Conservation (phyloP, 2,113 vertebrate genomes). For the Hyperoodon ampullatus region DNA sequence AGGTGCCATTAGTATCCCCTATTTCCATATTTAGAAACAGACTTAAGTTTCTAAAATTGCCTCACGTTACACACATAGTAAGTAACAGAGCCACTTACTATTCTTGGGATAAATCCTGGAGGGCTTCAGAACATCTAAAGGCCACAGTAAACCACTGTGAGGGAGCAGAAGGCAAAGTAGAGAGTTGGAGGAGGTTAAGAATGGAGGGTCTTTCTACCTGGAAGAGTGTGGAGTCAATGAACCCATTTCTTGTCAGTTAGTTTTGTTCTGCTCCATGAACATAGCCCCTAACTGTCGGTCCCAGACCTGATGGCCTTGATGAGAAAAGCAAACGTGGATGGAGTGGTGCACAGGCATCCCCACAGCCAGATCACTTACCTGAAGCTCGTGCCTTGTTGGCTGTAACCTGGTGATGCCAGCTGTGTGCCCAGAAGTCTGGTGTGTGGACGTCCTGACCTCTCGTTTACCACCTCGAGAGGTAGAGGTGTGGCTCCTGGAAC, state of each 20-base stretch:
- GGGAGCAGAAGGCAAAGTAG: not conserved
- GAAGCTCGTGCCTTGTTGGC: not conserved
- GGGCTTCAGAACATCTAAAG: not conserved
- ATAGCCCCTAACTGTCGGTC: not conserved
- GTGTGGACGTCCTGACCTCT: not conserved
- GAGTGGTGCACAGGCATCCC: not conserved
- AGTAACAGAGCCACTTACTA: not conserved
- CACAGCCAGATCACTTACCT: too few relatives aligned
- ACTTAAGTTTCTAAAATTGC: not conserved
- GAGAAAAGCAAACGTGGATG: not conserved
- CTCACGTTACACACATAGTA: too few relatives aligned
- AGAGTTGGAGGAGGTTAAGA: not conserved
- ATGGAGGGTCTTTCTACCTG: rapidly evolving
- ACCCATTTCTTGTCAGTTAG: not conserved
- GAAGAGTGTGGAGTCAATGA: not conserved
- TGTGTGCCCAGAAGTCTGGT: not conserved
- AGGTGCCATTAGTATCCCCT: not conserved
- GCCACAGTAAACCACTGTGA: not conserved
- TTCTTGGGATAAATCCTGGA: not conserved
- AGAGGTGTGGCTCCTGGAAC: not conserved
- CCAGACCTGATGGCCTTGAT: not conserved
- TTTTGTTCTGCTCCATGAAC: rapidly evolving
- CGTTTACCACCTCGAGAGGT: rapidly evolving
- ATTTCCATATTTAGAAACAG: not conserved
- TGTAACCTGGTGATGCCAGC: rapidly evolving